Percentiles rank a stretch among this genome's conserved stretches.
phyloP scores from a whole-genome alignment of 2,888 invertebrate species.

The Orthonychiurus folsomi region DNA sequence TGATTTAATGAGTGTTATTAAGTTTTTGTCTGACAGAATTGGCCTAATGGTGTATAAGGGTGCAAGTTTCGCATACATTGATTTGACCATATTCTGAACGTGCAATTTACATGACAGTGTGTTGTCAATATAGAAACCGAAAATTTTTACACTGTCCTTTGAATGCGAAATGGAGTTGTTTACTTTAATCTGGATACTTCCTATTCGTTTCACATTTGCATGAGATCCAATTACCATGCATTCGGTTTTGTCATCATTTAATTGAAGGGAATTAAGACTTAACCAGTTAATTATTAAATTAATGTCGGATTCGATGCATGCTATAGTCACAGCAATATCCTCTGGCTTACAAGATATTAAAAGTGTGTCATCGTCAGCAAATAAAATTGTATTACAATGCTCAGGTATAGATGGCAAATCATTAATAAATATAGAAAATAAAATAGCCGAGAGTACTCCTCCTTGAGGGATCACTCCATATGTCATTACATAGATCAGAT shows the following conservation, averaged over 20 bases:
- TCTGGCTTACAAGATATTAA: neutral
- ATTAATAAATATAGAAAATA: slow-evolving; percentile 3
- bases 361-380: slow-evolving; percentile 1
- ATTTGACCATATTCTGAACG: neutral
- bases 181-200: neutral
- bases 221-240: neutral
- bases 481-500: neutral
- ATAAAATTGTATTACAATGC: neutral
- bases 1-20: neutral
- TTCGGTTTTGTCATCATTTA: slow-evolving; percentile 5
- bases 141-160: neutral
- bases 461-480: neutral
- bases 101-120: neutral
- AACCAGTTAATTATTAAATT: neutral
- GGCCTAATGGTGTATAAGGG: neutral
- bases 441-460: neutral
- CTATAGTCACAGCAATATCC: neutral
- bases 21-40: neutral
- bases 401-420: neutral
- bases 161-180: neutral
- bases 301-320: neutral
- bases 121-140: slow-evolving; percentile 2
- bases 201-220: neutral
- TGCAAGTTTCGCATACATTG: neutral
- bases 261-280: neutral